Evolutionary conservation across 2,888 invertebrate genomes (phyloP), one percentile per base, ranked within the genome.

Genomic region (Rhaphigaster nebulosa): DNA sequence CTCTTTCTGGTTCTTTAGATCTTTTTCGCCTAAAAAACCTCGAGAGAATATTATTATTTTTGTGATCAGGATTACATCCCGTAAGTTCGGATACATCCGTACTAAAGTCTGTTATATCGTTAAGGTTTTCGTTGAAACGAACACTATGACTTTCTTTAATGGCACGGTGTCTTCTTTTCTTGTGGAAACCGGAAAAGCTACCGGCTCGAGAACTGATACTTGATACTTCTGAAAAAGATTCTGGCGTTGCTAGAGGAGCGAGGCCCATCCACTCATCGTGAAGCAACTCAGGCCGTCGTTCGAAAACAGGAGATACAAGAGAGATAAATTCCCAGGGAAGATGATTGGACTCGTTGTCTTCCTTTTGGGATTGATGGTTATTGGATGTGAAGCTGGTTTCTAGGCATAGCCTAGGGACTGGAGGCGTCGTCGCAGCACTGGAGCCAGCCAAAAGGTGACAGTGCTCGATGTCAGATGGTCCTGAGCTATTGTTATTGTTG

Each of bases 231-330:
- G 97, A 97, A 26, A 97, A 94, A 1, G 97, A 97, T 93, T 97
- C 97, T 0, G 97, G 97, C 90, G 97, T 97, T 20, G 97, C 97
- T 41, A 97, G 93, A 0, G 97, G 97, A 0, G 97, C 97, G 91
- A 96, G 94, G 0, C 96, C 96, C 92, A 95, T 94, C 96, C 96
- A 96, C 92, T 96, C 96, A 92, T 96, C 96, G 92, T 95, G 95
- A 84, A 95, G 94, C 50, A 95, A 93, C 92, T 95, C 95, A 5
- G 95, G 93, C 92, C 94, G 94, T 88, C 91, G 90, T 52, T 92
- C 92, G n/a, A 92, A 92, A 93, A 93, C 92, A 93, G 91, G 15
- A 93, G 91, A 91, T 12, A 93, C 93, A 70, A 94, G 93, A 91
- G 94, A 94, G 91, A 94, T 93, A 92, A 94, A 94, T 92, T 95